Evolutionary conservation across 1,140 invertebrate genomes (phyloP), one percentile per base, ranked within the genome.

Genomic region (Rhagoletis zephyria): DNA sequence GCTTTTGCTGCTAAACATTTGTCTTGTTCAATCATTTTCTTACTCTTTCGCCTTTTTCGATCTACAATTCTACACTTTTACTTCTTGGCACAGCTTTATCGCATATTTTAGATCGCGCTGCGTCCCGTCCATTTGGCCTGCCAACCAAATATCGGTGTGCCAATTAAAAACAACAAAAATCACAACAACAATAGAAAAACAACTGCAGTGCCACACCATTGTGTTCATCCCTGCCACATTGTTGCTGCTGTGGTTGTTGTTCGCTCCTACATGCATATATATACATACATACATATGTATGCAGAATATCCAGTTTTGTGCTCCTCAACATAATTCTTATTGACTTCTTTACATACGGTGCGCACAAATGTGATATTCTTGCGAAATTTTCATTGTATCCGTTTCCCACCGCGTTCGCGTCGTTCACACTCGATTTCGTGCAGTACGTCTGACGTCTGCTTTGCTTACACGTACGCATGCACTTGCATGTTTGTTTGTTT

Each of bases 401-500:
- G n/a, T 30, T 81, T 81, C 19, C n/a, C 19, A 81, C n/a, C 19
- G 5, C 45, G 19, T 81, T 81, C 74, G 74, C 74, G 74, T 81
- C 74, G 74, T 81, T 81, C 81, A 89, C 87, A 90, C 89, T 88
- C 88, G 89, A 88, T 87, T 89, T 90, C 14, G 12, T 63, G 19
- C 40, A 6, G 19, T 5, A 81, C 5, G 45, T n/a, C 61, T 14
- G 5, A 42, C 30, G 30, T 0, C 30, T 30, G 30, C 30, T 30
- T 30, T 30, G 30, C 30, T 19, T 42, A 2, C n/a, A 30, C 45
- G 3, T 30, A 56, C n/a, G 51, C 45, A 77, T 45, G 9, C 30
- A 30, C 30, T 30, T 30, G 30, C 7, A n/a, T 6, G 2, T 56
- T 6, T 30, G 48, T 51, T 7, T 56, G 42, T 42, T 42, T 45